These are phyloP conservation scores for Drosophila prostipennis DNA, from an alignment of 2,888 invertebrate genomes.

Conservation along the genomic window DNA sequence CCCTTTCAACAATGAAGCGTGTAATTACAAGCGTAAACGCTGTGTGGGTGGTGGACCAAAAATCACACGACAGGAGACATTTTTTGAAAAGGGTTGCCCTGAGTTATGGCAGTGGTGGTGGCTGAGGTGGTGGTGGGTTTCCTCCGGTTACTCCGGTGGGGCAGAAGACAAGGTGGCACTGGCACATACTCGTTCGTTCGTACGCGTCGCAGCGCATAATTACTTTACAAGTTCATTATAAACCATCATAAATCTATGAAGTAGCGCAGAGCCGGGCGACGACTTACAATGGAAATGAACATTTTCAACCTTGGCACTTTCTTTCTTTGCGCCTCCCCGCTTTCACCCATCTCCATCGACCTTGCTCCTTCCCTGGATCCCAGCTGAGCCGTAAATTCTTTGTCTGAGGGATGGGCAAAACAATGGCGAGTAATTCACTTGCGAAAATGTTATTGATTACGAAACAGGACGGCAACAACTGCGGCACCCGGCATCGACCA, in stretches of 20 bases:
- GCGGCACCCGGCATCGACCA: constrained; percentile 35
- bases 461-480: constrained; percentile 65
- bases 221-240: constrained; percentile 85
- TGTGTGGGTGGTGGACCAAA: constrained; percentile 55
- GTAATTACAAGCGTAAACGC: constrained; percentile 83
- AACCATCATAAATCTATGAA: constrained; percentile 83
- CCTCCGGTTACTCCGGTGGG: constrained; percentile 15
- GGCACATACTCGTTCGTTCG: constrained; percentile 48
- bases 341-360: not conserved
- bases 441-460: constrained; percentile 79
- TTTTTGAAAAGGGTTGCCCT: constrained; percentile 76
- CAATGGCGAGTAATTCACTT: constrained; percentile 76
- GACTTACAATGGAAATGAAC: constrained; percentile 51
- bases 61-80: constrained; percentile 70
- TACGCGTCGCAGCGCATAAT: constrained; percentile 81
- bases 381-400: constrained; percentile 33
- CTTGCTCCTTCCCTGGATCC: not conserved
- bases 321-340: constrained; percentile 34
- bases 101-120: constrained; percentile 55
- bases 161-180: constrained; percentile 52
- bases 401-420: constrained; percentile 50
- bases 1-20: constrained; percentile 83
- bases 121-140: constrained; percentile 4
- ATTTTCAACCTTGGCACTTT: constrained; percentile 70
- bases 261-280: constrained; percentile 24